Base-by-base conservation (phyloP, 2,888 invertebrate species). In the Agrochola macilenta region DNA sequence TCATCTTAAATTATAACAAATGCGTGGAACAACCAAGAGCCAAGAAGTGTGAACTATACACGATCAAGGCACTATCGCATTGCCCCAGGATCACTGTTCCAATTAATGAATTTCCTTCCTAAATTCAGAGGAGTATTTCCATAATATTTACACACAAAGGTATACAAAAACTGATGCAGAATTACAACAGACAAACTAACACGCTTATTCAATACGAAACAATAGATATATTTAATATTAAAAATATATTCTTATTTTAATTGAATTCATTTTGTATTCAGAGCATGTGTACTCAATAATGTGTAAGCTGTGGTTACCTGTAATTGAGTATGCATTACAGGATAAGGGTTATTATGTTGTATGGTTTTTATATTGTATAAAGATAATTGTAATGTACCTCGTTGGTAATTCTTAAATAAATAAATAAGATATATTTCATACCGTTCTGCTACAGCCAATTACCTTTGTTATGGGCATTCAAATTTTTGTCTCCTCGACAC, bases 401-500 rank as follows among this genome's bases (percentile, higher is more conserved):
- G n/a, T n/a, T n/a, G n/a, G n/a, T n/a, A n/a, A n/a, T n/a, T n/a
- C n/a, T n/a, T n/a, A n/a, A n/a, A n/a, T n/a, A n/a, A 84, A 84
- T 83, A 65, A 74, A 71, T 69, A 43, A 65, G 77, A 71, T 69
- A 43, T 70, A 65, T 73, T 78, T 78, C 39, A 52, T 74, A 46
- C 5, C 35, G 63, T 85, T 71, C 58, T 68, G 69, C 54, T 75
- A 60, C 12, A 30, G 12, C 58, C 49, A 68, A 76, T 83, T 71
- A 74, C 43, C 20, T 43, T 73, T 54, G 58, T 64, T 46, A 66
- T 30, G 52, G 9, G n/a, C 83, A 78, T 70, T 85, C 63, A 12
- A 75, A 69, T 39, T 60, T 73, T 66, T 82, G 86, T 86, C 79
- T 82, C 83, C 83, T 73, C 75, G 75, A 78, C 79, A 84, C 64